phyloP scores from a whole-genome alignment of 2,888 invertebrate genomes.

The Trachelus iudaicus region DNA sequence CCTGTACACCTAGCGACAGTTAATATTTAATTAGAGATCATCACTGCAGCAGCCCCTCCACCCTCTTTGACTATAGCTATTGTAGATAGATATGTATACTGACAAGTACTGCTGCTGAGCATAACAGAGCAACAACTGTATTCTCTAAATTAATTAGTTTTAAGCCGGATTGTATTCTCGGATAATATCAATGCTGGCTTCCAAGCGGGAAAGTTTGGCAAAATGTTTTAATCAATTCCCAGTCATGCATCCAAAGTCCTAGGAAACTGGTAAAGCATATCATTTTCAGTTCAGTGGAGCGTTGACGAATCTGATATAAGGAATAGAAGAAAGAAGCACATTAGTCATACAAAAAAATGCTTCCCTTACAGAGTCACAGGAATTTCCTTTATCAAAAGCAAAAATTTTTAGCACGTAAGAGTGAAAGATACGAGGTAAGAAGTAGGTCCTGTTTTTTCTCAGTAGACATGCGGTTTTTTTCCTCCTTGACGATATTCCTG shows the following conservation, averaged over 20 bases:
- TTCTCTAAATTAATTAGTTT: constrained; percentile 39
- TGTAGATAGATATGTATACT: neutral
- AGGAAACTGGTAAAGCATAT: neutral
- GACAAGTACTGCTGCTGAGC: neutral
- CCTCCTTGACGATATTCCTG: no score
- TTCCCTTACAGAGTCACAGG: no score
- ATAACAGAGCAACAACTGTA: neutral
- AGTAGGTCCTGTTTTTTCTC: no score
- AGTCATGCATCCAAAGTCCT: neutral
- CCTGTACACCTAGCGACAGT: neutral
- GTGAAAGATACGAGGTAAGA: no score
- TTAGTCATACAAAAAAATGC: neutral
- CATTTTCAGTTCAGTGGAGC: neutral
- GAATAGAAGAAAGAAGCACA: neutral
- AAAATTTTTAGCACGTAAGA: no score
- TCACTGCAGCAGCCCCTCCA: neutral
- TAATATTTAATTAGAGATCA: neutral
- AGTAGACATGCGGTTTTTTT: no score
- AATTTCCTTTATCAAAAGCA: no score
- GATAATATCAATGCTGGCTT: constrained; percentile 27
- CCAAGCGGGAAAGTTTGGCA: constrained; percentile 25
- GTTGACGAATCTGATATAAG: neutral
- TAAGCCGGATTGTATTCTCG: constrained; percentile 23
- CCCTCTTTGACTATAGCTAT: neutral
- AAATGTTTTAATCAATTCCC: neutral